Base-by-base conservation (phyloP, 2,888 invertebrate genomes). In the Ichneumoninae sp. region DNA sequence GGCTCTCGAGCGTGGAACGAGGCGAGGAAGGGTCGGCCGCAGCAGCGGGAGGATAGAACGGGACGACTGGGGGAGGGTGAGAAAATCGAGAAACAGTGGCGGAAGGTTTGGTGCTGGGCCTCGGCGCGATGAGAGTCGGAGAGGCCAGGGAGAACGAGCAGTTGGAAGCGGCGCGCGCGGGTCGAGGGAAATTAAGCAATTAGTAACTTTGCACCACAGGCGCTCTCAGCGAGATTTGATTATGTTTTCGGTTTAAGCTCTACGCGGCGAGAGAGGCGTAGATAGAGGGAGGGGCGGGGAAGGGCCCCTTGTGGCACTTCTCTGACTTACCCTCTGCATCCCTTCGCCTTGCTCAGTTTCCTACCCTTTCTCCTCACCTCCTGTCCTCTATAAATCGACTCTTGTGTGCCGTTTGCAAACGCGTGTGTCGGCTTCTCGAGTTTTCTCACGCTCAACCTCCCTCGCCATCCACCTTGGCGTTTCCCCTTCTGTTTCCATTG, bases 121-220 rank as follows among this genome's bases (percentile, higher is more conserved):
- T 47, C 50, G 78, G 30, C 68, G 44, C 10, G 50, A 69, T 83
- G 81, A 81, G 81, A 86, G 85, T 83, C 84, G 81, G n/a, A 6
- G n/a, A 71, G 30, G 10, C 50, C 47, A 40, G 68, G 44, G 22
- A 52, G 30, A 65, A 71, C 36, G 79, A 79, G 60, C 44, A 73
- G 54, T 63, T 63, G 71, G 19, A 71, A 71, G 33, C 36, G 54
- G 16, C 13, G 22, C 22, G 74, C 60, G 66, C 86, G 89, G 90
- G 91, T 87, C 90, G 92, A 91, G 91, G 91, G 91, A 93, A 93
- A 93, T 93, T 93, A 92, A 93, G 92, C 93, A 93, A 93, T 93
- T 93, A 93, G 93, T 93, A 93, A 93, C 92, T 93, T 92, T 92
- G 92, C 91, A 91, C 93, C 92, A 89, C 91, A 91, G 91, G 89